A percentile compares a stretch with the other conserved stretches of the same genome.
These are phyloP conservation scores for Caenorhabditis imperialis DNA, from an alignment of 2,888 invertebrate species.

Conservation along the genomic window DNA sequence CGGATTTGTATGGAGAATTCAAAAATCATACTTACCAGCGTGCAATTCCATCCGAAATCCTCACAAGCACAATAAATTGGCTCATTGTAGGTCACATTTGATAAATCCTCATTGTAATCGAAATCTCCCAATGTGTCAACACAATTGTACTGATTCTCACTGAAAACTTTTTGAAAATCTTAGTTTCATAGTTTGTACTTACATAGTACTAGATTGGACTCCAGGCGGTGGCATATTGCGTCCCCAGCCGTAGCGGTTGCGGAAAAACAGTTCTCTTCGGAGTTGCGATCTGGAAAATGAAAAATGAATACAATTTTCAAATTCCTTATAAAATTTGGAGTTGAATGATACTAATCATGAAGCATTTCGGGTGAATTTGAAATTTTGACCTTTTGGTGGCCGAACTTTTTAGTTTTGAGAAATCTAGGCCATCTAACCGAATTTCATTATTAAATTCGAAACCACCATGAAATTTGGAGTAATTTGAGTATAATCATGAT, in stretches of 20 bases:
- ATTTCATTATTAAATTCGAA: no score
- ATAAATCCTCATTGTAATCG: slow-evolving; percentile 32
- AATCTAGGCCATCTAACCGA: no score
- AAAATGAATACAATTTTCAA: no score
- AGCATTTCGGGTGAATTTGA: no score
- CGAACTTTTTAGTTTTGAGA: no score
- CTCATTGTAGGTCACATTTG: slow-evolving; percentile 61
- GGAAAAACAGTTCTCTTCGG: slow-evolving; percentile 18
- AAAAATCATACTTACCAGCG: slow-evolving; percentile 48
- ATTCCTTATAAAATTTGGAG: no score
- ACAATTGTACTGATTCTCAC: slow-evolving; percentile 33
- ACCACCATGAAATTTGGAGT: no score
- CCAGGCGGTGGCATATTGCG: slow-evolving; percentile 28
- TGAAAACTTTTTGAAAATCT: not conserved
- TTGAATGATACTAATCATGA: no score
- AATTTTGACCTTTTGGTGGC: no score
- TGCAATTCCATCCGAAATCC: slow-evolving; percentile 71
- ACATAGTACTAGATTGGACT: slow-evolving; percentile 29
- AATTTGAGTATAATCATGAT: no score
- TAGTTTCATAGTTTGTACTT: not conserved
- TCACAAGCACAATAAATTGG: slow-evolving; percentile 63
- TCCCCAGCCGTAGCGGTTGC: slow-evolving; percentile 49
- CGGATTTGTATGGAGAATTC: no score
- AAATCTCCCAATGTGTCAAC: slow-evolving; percentile 30
- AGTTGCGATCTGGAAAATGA: slow-evolving; percentile 14